Base-by-base conservation (phyloP, 2,888 invertebrate genomes). In the Lochmaea crataegi region DNA sequence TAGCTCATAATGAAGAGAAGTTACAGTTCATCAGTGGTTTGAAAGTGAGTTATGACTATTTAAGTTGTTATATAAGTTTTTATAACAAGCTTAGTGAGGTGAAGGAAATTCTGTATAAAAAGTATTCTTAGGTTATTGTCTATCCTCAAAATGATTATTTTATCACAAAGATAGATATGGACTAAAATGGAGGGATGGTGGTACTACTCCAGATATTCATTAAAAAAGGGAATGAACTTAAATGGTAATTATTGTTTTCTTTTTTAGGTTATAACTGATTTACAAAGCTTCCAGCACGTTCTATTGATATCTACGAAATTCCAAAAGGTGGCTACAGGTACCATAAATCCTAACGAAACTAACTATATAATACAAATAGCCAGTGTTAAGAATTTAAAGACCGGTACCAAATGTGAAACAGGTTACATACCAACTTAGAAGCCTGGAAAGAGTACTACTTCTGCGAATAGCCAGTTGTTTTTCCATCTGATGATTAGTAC, bases 1-100 rank as follows among this genome's bases (percentile, higher is more conserved):
- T 91, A 7, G 91, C 90, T 2, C 82, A 89, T 16, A 89, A 94
- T 82, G 85, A 85, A 42, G 87, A 89, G 68, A 91, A 90, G 0
- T 84, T 94, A 68, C 94, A 94, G 82, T 95, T 94, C 81, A 89
- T 91, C 0, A 92, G 92, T 80, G 94, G 94, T 0, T 80, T 94
- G 3, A 94, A 94, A 87, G 87, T 86, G 78, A 75, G 73, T 61
- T 32, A n/a, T n/a, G n/a, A n/a, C n/a, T n/a, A n/a, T n/a, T n/a
- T n/a, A n/a, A n/a, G n/a, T n/a, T n/a, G n/a, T n/a, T n/a, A n/a
- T n/a, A n/a, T n/a, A n/a, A n/a, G n/a, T n/a, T n/a, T n/a, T n/a
- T n/a, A n/a, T n/a, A n/a, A n/a, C n/a, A n/a, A n/a, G n/a, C n/a
- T n/a, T n/a, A n/a, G n/a, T n/a, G n/a, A n/a, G n/a, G n/a, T n/a